These are phyloP conservation scores for Heliornis fulica DNA, from an alignment of 2,113 vertebrate genomes.

Conservation along the genomic window DNA sequence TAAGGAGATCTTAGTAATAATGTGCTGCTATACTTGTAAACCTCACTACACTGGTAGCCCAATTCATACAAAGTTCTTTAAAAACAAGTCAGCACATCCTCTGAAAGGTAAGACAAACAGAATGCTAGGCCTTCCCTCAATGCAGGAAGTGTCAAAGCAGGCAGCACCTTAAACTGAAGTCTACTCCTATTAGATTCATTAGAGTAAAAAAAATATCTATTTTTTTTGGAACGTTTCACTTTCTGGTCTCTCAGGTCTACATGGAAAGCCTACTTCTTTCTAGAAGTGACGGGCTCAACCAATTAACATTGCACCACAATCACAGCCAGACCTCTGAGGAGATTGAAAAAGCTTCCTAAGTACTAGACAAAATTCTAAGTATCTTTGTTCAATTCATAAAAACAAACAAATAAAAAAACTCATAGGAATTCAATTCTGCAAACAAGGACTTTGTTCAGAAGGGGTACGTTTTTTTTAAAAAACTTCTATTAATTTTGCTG, in stretches of 20 bases:
- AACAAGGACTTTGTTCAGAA: neutral
- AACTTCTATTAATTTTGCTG: neutral
- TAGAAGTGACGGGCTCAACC: neutral
- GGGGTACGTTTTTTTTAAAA: neutral
- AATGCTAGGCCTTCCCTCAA: neutral
- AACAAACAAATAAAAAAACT: neutral
- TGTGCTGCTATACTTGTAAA: neutral
- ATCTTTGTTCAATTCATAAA: neutral
- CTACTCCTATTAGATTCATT: neutral
- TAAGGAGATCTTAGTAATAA: neutral
- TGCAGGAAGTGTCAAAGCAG: rapidly evolving
- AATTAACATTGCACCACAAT: neutral
- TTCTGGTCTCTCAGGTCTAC: neutral
- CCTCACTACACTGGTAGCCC: neutral
- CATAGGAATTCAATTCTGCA: neutral
- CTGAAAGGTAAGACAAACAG: neutral
- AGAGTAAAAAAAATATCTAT: neutral
- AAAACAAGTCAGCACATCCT: neutral
- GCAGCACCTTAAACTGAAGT: neutral
- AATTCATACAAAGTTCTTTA: neutral
- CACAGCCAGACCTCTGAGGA: neutral
- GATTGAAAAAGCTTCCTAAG: neutral
- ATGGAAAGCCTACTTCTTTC: neutral
- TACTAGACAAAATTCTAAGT: neutral
- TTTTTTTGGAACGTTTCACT: neutral